Percentiles rank a stretch among this genome's conserved stretches.
phyloP scores from a whole-genome alignment of 2,113 vertebrate species.

The Protobothrops mucrosquamatus region DNA sequence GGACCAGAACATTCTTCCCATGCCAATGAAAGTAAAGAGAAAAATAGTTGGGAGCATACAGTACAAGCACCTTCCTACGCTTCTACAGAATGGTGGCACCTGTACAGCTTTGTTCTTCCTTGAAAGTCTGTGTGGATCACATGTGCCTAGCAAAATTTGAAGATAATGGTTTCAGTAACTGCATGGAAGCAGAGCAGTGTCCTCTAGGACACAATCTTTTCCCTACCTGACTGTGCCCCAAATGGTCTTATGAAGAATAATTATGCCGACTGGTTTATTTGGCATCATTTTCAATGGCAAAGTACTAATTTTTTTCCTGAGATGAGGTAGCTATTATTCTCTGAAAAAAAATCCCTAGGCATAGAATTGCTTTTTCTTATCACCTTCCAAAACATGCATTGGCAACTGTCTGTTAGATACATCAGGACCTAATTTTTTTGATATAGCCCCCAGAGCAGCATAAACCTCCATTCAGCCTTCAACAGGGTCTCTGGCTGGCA shows the following conservation, averaged over 20 bases:
- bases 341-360: background rate
- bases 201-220: background rate
- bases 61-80: background rate
- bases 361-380: background rate
- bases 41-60: background rate
- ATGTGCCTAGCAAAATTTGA: background rate
- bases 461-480: background rate
- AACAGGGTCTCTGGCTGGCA: background rate
- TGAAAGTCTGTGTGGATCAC: background rate
- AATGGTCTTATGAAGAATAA: background rate
- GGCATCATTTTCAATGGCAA: background rate
- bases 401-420: background rate
- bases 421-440: background rate
- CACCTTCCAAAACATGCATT: background rate
- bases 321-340: background rate
- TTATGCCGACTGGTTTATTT: background rate
- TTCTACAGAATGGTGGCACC: background rate
- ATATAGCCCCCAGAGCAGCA: background rate
- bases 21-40: background rate
- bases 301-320: background rate
- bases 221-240: background rate
- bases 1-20: background rate
- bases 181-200: background rate
- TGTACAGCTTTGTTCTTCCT: background rate
- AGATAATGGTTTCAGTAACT: background rate